Base-by-base conservation (phyloP, 2,113 vertebrate genomes). In the Paratilapia polleni region DNA sequence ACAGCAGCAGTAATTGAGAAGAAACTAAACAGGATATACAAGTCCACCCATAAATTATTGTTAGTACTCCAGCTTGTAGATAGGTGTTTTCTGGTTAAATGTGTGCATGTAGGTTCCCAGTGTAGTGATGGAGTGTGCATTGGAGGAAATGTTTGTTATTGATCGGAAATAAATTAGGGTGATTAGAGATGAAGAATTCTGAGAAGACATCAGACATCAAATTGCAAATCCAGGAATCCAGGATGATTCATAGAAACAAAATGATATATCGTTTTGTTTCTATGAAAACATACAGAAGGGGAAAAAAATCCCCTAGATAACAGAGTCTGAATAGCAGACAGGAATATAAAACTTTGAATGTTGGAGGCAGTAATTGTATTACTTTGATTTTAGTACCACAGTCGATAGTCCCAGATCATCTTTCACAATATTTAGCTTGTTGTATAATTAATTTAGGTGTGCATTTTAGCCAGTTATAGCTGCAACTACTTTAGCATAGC, bases 11-110 rank as follows among this genome's bases (percentile, higher is more conserved):
- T 14, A 52, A 26, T 52, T 81, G 43, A 80, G 59, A 57, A 58
- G 58, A 81, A 89, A 89, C 62, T 74, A 78, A 87, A 83, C 52
- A 64, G 58, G 38, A 56, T 22, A 17, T 43, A 84, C 68, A 62
- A 31, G 52, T 63, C 77, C 10, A 77, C 12, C 80, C 38, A 77
- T 77, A 63, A 85, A 73, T 64, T 17, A 24, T 28, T 36, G 58
- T 68, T 64, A 28, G n/a, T 7, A 19, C 31, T 81, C 12, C 12
- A 70, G 66, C 62, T 73, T 38, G 59, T 62, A 49, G n/a, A 49
- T 12, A 77, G n/a, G 54, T 26, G 26, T 61, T 60, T 52, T 61
- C 66, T 76, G 54, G 52, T 64, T 57, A 66, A 81, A 66, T 19
- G 28, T 36, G 34, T 74, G 54, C 47, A 34, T 49, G 62, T 56